These are phyloP conservation scores for Cyanocitta stelleri DNA, from an alignment of 2,113 vertebrate genomes.

Conservation along the genomic window DNA sequence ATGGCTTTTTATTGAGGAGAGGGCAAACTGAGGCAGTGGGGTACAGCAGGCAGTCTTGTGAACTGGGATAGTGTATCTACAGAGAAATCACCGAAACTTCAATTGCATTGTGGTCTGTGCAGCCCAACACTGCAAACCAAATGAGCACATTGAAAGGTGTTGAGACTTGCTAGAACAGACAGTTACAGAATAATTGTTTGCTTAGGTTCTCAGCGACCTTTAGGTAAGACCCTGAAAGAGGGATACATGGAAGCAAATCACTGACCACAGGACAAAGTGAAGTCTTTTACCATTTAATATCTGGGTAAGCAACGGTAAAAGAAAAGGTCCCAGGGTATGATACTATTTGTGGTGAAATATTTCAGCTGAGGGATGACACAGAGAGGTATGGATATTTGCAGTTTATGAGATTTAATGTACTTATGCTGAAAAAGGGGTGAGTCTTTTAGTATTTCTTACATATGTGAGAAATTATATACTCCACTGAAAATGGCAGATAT, in stretches of 20 bases:
- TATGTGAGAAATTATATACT: neutral
- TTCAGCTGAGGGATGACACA: neutral
- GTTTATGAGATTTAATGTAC: neutral
- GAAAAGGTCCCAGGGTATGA: neutral
- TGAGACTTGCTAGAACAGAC: neutral
- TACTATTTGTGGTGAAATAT: neutral
- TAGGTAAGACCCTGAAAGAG: neutral
- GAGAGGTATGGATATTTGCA: neutral
- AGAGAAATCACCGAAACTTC: neutral
- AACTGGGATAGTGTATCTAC: rapidly evolving
- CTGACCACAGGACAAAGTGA: neutral
- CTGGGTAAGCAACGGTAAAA: neutral
- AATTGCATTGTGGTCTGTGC: neutral
- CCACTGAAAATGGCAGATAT: neutral
- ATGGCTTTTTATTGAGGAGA: neutral
- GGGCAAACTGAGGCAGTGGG: neutral
- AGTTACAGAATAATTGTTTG: neutral
- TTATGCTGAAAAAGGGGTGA: neutral
- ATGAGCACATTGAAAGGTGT: neutral
- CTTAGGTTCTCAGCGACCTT: neutral
- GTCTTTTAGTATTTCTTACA: neutral
- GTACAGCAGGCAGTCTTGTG: neutral
- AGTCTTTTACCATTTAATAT: neutral
- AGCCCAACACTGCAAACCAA: neutral
- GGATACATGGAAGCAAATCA: neutral